Base-by-base conservation (phyloP, 2,888 invertebrate genomes). In the Drosophila atripex region DNA sequence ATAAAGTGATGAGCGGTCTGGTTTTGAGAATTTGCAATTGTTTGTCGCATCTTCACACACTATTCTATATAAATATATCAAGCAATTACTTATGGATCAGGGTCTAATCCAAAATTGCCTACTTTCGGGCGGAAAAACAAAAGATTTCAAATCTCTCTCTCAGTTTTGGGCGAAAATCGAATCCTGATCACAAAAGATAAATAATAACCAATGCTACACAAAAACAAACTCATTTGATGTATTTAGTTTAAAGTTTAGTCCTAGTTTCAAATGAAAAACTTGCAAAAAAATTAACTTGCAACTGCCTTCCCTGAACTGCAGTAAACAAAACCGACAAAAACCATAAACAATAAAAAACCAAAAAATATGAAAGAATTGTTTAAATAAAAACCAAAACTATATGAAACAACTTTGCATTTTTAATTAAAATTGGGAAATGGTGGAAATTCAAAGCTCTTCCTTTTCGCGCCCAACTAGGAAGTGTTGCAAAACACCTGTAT, bases 331-430 rank as follows among this genome's bases (percentile, higher is more conserved):
- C 25, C 14, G 5, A 47, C 59, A 35, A 23, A n/a, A 7, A 56
- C 45, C 16, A 47, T 41, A 41, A 50, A 51, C 14, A 69, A 69
- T 43, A 60, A 58, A 70, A 78, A 78, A 71, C 60, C 76, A 80
- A 73, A 73, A 61, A 77, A 73, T 75, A 71, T 70, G 30, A 73
- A 78, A 59, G 55, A 60, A 60, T 55, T 76, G 79, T 82, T 80
- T 80, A 38, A 78, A 76, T 80, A 51, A 68, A 78, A 47, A 68
- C 50, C 54, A 57, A 35, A 71, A 77, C 50, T 47, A 58, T 54
- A 56, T 47, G 30, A 57, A 59, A 16, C 3, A 2, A 0, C 9
- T 23, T 2, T 2, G 63, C 23, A n/a, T 64, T 64, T 39, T 61
- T 23, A 56, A 16, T 60, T 63, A 14, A 1, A 16, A 18, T 2